A percentile compares a stretch with the other conserved stretches of the same genome.
Evolutionary conservation across 2,113 vertebrate species (phyloP).

Genomic region (Dasypus novemcinctus): DNA sequence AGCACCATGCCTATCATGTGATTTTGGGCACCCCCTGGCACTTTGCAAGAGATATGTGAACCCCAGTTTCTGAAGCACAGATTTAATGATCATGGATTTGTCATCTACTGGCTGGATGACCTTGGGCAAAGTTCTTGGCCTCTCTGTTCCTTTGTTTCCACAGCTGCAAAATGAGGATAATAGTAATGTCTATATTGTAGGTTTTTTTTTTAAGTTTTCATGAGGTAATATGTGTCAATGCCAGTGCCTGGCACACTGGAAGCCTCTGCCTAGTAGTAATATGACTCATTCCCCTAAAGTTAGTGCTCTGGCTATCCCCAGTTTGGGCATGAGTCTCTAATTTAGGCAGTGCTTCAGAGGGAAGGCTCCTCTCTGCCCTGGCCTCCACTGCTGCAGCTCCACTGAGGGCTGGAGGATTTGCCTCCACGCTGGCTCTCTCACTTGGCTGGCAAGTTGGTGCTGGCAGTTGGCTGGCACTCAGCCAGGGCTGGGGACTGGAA

Average conservation of each 20-base stretch:
- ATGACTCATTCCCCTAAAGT: not conserved
- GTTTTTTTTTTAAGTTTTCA: not conserved
- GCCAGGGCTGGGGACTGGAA: not conserved
- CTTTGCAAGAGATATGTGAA: not conserved
- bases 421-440: not conserved
- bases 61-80: not conserved
- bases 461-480: not conserved
- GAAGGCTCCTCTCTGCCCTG: not conserved
- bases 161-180: not conserved
- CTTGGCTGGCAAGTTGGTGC: not conserved
- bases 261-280: not conserved
- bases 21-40: not conserved
- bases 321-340: not conserved
- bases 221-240: not conserved
- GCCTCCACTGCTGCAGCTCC: not conserved
- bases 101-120: not conserved
- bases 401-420: not conserved
- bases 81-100: not conserved
- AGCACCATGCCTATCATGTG: accelerated
- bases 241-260: not conserved
- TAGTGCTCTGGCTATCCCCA: not conserved
- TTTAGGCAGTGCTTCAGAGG: not conserved
- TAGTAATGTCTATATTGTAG: not conserved
- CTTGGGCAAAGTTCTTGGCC: not conserved
- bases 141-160: not conserved